Base-by-base conservation (phyloP, 2,113 vertebrate genomes). In the Actinemys pallida region DNA sequence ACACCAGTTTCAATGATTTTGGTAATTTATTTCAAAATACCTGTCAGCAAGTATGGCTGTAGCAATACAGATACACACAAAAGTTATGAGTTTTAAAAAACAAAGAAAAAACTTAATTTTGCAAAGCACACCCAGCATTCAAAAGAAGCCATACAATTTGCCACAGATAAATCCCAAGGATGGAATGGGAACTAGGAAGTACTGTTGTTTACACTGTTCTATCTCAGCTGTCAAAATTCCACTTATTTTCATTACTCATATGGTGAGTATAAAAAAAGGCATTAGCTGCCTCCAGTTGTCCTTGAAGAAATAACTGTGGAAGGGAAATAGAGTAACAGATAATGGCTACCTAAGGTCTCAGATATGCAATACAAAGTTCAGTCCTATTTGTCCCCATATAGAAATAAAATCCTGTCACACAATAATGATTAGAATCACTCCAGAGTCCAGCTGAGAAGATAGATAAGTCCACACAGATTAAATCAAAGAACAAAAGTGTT, bases 321-420 rank as follows among this genome's bases (percentile, higher is more conserved):
- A 83, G 5, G 17, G 81, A 94, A 83, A 86, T 11, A 81, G 76
- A 16, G 82, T 86, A 94, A 93, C 69, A 81, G 10, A 39, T n/a
- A 94, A 69, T 57, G 69, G 84, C 81, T n/a, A 89, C 25, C 31
- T 59, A 52, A 42, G 83, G 47, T 86, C 83, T 83, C 75, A 93
- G 91, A 39, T 75, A 42, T 27, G 54, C 8, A 53, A 72, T 84
- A 90, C 6, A 75, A 53, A 86, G 53, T 88, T 90, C 17, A n/a
- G 80, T 83, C 49, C 86, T 83, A n/a, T 78, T 88, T 62, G 65
- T 89, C 42, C 56, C 76, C 88, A 8, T 62, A 83, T 59, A 79
- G 80, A 89, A 94, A 94, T 89, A 86, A 94, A 93, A 90, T 90
- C 12, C 49, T 80, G 31, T 27, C 59, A 83, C 4, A 27, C 76